Base-by-base conservation (phyloP, 92 coral and sea anemone genomes). In the Actinostola sp. region DNA sequence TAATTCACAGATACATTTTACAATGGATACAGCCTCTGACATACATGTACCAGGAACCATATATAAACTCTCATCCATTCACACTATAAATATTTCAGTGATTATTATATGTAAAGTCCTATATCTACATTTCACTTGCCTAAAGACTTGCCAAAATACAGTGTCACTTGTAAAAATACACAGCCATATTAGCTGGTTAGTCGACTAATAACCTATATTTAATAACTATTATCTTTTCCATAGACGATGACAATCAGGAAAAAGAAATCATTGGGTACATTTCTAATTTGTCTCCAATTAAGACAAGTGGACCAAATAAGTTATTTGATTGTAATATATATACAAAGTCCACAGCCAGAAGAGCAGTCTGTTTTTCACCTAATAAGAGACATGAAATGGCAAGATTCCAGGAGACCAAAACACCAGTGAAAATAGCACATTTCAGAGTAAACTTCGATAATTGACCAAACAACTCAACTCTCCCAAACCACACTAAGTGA, bases 271-370 rank as follows among this genome's bases (percentile, higher is more conserved):
- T 67, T 56, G 87, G 76, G 20, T 82, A 74, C 34, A 52, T 82
- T 66, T 51, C 79, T 12, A 74, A 82, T 56, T 43, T 77, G n/a
- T 66, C 82, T 39, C 87, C 87, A 39, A 33, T 82, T 10, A 74
- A 32, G 50, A 58, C 25, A 14, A 82, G 87, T 58, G 87, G 82
- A 12, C 24, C 30, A 19, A 82, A 41, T 29, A 74, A 63, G 75
- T 74, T 66, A 57, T 82, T 82, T 42, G 65, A 82, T 58, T 82
- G 21, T 41, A 66, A 82, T 57, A 74, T 82, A 53, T 58, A 82
- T 30, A 75, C 82, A 17, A 77, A 77, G 49, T 12, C 44, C 24
- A 7, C 19, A 25, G 65, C 64, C 28, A 65, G 65, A 64, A 76
- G 73, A 76, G 81, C 35, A 9, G 82, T 55, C 16, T 66, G 67